phyloP scores from a whole-genome alignment of 2,888 invertebrate genomes.

The Drosophila algonquin region DNA sequence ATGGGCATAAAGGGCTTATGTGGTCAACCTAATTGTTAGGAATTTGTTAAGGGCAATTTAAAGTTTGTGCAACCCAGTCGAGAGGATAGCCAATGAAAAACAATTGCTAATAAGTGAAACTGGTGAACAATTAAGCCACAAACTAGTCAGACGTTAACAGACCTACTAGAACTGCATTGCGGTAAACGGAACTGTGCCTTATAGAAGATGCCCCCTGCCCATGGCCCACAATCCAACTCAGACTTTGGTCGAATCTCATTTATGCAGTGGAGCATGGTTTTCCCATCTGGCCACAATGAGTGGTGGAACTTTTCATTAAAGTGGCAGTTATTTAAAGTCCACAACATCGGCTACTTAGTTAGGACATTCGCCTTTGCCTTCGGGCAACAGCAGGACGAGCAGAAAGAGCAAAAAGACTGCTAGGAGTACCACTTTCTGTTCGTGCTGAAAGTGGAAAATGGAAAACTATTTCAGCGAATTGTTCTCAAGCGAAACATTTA shows the following conservation, averaged over 20 bases:
- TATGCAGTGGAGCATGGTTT: constrained; percentile 10
- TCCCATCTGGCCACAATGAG: background rate
- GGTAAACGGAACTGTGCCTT: background rate
- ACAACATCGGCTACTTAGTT: constrained; percentile 31
- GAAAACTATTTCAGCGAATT: constrained; percentile 54
- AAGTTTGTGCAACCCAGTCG: background rate
- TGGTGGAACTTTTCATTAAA: constrained; percentile 22
- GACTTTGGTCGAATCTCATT: constrained; percentile 11
- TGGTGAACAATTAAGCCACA: constrained; percentile 6
- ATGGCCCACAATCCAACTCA: constrained; percentile 2
- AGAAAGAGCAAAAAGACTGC: constrained; percentile 8
- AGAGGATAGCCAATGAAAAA: constrained; percentile 1
- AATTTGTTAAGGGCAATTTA: background rate
- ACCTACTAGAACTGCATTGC: background rate
- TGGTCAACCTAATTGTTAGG: background rate
- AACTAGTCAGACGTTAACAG: background rate
- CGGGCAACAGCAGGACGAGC: background rate
- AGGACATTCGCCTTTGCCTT: constrained; percentile 27
- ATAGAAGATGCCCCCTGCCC: background rate
- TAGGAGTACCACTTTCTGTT: constrained; percentile 1
- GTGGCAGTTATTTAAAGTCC: constrained; percentile 39
- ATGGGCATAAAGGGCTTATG: background rate
- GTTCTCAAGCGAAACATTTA: constrained; percentile 35
- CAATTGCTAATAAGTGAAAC: constrained; percentile 9
- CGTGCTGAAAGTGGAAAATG: constrained; percentile 20